Evolutionary conservation across 2,888 invertebrate genomes (phyloP), one percentile per base, ranked within the genome.

Genomic region (Heliconius ethilla): DNA sequence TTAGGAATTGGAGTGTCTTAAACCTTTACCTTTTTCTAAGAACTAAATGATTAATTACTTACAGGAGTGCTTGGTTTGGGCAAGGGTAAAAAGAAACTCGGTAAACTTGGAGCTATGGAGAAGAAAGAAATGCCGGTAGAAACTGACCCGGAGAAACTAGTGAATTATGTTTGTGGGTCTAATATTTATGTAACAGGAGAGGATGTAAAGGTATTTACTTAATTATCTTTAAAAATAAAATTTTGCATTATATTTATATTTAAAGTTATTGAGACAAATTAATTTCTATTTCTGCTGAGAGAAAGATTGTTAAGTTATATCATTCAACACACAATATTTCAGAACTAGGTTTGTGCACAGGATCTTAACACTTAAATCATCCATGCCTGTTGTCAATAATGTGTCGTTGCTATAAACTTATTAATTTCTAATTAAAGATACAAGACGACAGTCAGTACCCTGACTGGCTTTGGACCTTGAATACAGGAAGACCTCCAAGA

Each of bases 381-480:
- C 55, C 2, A 3, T 59, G n/a, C 55, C 4, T 76, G 6, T 51
- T 51, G 7, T 7, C 7, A 51, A 51, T 22, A 51, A 51, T 51
- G 18, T 18, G 18, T 51, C 22, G 51, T 51, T 51, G 18, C 2
- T 7, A 18, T 51, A 51, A 51, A 51, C 2, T 51, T 51, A 51
- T 22, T 15, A 66, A 72, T 74, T 18, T 13, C 22, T 63, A 4
- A 63, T 84, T 83, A 0, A 86, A 94, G 94, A 74, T 94, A 25
- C 86, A 89, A 76, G 86, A 87, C 0, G 93, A 93, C 86, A 87
- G 88, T 37, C 92, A 98, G 87, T 99, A 99, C 91, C 99, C 99
- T 0, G 96, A 97, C 2, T 99, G 99, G 99, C 92, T 99, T 79
- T 99, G 98, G 99, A 92, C 86, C 4, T 86, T 99, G 22, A 92